Conservation (phyloP, 35 echinoderm and acorn worm species). For the Stichopus chloronotus region DNA sequence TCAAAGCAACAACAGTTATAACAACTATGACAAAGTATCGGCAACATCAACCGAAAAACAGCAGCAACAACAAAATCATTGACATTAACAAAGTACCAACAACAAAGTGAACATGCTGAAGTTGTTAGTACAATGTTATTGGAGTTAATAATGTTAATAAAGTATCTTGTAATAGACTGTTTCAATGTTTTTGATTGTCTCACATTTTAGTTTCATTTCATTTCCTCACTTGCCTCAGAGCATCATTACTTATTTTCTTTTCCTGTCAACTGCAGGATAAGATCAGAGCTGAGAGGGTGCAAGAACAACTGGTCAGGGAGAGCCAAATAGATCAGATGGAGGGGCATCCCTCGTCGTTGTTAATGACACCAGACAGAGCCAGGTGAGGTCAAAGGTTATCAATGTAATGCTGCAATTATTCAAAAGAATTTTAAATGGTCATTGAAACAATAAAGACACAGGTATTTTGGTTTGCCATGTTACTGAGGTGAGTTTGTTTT, state of each 20-base stretch:
- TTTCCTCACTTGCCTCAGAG: no score
- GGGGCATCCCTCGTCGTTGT: background rate
- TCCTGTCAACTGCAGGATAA: slow-evolving; percentile 11
- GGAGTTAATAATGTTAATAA: background rate
- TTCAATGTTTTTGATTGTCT: background rate
- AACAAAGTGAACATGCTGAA: no score
- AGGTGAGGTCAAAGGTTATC: slow-evolving; percentile 41
- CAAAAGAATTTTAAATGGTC: no score
- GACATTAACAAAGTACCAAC: no score
- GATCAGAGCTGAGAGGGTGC: slow-evolving; percentile 23
- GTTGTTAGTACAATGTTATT: no score
- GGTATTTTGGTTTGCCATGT: no score
- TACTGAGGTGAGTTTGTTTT: no score
- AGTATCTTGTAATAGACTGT: background rate
- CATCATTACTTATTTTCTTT: background rate
- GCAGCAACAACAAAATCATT: no score
- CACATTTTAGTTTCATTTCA: background rate
- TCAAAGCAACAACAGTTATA: no score
- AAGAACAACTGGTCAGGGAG: slow-evolving; percentile 49
- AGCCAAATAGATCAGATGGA: slow-evolving; percentile 41
- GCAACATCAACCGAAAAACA: no score
- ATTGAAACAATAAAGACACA: no score
- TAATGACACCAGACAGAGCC: slow-evolving; percentile 54
- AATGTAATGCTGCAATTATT: background rate
- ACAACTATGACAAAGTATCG: no score